Evolutionary conservation across 2,888 invertebrate genomes (phyloP), one percentile per base, ranked within the genome.

Genomic region (Rhogogaster chlorosoma): DNA sequence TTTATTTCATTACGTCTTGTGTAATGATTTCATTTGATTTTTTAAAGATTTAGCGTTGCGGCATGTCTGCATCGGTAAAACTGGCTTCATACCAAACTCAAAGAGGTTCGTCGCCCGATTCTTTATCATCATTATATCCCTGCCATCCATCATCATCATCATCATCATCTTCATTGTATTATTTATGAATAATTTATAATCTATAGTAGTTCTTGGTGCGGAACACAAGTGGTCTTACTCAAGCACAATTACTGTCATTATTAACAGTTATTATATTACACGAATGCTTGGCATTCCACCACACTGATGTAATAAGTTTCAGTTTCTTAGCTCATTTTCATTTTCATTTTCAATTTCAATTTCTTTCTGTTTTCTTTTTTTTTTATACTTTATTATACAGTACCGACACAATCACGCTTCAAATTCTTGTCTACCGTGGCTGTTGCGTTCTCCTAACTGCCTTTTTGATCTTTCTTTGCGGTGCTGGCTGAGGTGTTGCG

Each of bases 391-490:
- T 57, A 36, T 78, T 45, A 83, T 83, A 83, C 83, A 83, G 82
- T 53, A 80, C 84, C 78, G 57, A 77, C 67, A 78, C 84, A 78
- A 53, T 70, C 70, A 67, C 67, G 67, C 36, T 29, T 38, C 29
- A 84, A 77, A 49, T 26, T 57, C 82, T 83, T 77, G 84, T 85
- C 87, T 91, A 90, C 87, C 90, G 89, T 15, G 89, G 93, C 73
- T 90, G 93, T 73, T 91, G 86, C 87, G 93, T 92, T 90, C 94
- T 92, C 88, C 95, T 91, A 22, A 94, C 90, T 84, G 94, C 95
- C 89, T 93, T 94, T 88, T 94, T 94, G 86, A 94, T 93, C 90
- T 93, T 94, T 85, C 94, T 91, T 87, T 88, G 91, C 9, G 91
- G 38, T 29, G 45, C 49, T 42, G 85, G 29, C 83, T 89, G 90